phyloP scores from a whole-genome alignment of 2,113 vertebrate species.

The Baryphthengus martii region DNA sequence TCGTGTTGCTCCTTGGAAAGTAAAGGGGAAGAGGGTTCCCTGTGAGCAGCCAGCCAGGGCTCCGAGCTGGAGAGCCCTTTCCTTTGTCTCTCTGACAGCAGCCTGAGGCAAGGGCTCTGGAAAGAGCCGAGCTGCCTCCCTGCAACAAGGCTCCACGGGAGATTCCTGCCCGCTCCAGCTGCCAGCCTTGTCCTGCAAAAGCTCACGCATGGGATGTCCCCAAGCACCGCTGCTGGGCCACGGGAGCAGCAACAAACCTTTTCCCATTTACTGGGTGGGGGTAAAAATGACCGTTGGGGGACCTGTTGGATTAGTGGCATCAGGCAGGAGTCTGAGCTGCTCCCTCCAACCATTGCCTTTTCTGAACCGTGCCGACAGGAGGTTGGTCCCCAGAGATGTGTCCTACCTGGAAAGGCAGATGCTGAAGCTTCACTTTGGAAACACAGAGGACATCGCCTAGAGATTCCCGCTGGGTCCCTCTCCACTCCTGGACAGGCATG shows the following conservation, averaged over 20 bases:
- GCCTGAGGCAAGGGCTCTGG: neutral
- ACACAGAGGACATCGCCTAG: slow-evolving; percentile 82
- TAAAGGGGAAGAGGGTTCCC: neutral
- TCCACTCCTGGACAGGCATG: slow-evolving; percentile 82
- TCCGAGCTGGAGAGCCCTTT: neutral
- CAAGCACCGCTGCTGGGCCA: neutral
- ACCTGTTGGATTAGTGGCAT: neutral
- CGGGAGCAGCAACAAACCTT: neutral
- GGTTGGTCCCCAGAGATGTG: neutral
- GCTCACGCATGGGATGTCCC: neutral
- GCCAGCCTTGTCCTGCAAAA: neutral
- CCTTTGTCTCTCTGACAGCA: neutral
- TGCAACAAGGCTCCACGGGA: neutral
- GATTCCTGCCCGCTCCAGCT: neutral
- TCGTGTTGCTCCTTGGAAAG: slow-evolving; percentile 84
- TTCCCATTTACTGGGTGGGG: neutral
- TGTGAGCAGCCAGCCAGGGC: neutral
- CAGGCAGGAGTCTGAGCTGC: neutral
- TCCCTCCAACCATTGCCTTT: neutral
- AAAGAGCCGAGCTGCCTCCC: neutral
- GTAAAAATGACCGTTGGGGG: neutral
- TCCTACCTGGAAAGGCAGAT: slow-evolving; percentile 89
- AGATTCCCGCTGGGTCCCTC: slow-evolving; percentile 79
- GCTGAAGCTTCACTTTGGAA: slow-evolving; percentile 89
- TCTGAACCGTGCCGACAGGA: neutral